A percentile compares a stretch with the other conserved stretches of the same genome.
Evolutionary conservation across 2,888 invertebrate species (phyloP).

Genomic region (Osmoderma eremita): DNA sequence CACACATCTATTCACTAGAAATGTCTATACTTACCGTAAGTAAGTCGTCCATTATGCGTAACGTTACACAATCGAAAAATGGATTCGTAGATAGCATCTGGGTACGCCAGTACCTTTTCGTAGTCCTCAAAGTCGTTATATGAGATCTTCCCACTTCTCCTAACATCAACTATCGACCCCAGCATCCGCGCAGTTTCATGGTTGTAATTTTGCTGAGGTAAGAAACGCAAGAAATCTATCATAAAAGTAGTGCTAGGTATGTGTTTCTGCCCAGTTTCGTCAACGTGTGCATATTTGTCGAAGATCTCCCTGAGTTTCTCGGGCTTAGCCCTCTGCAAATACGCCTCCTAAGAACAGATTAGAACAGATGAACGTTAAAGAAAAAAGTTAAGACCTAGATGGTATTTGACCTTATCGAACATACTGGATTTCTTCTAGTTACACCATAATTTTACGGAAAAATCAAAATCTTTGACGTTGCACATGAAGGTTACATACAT

Average conservation of each 20-base stretch:
- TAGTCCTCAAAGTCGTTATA: conserved; percentile 98
- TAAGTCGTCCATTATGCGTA: conserved; percentile 95
- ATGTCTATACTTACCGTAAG: conserved; percentile 77
- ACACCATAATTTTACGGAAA: too few species aligned
- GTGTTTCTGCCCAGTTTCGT: conserved; percentile 86
- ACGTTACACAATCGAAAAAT: conserved; percentile 99
- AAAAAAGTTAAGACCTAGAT: too few species aligned
- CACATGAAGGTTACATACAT: too few species aligned
- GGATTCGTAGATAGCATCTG: conserved; percentile 98
- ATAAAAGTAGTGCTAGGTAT: conserved; percentile 97
- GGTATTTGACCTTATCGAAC: too few species aligned
- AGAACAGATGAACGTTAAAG: too few species aligned
- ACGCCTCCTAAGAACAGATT: conserved; percentile 64
- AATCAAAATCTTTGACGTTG: too few species aligned
- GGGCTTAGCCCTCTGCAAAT: conserved; percentile 88
- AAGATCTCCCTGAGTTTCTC: conserved; percentile 90
- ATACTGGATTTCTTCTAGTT: too few species aligned
- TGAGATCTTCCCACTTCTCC: conserved; percentile 94
- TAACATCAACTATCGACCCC: conserved; percentile 91
- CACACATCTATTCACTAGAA: background rate
- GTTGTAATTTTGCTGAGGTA: conserved; percentile 76
- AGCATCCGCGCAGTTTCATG: conserved; percentile 87
- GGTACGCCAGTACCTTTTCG: conserved; percentile 94
- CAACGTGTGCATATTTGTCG: conserved; percentile 88
- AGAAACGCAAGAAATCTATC: conserved; percentile 88